A percentile compares a stretch with the other conserved stretches of the same genome.
phyloP scores from a whole-genome alignment of 2,888 invertebrate species.

The Apoderus coryli region DNA sequence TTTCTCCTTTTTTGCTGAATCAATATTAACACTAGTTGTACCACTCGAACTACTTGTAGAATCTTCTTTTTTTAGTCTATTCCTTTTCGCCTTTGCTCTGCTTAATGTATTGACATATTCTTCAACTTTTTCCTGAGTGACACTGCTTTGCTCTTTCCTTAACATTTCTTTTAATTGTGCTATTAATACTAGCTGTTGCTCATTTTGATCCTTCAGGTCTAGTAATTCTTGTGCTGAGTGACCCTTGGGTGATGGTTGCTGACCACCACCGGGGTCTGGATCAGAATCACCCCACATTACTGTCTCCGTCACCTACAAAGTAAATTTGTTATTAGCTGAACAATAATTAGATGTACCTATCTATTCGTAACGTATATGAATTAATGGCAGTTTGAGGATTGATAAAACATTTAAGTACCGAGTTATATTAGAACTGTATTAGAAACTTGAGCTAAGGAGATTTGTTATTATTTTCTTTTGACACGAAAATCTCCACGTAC shows the following conservation, averaged over 20 bases:
- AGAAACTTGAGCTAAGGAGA: too few species aligned
- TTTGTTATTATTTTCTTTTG: conserved; percentile 8
- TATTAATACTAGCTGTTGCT: conserved; percentile 31
- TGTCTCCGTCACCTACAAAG: conserved; percentile 11
- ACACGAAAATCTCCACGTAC: conserved; percentile 12
- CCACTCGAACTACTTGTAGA: conserved; percentile 14
- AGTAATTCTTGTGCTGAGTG: conserved; percentile 21
- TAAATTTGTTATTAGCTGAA: background rate
- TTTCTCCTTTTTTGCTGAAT: conserved; percentile 35
- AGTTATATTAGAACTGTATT: too few species aligned
- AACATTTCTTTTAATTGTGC: conserved; percentile 33
- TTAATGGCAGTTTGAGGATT: too few species aligned
- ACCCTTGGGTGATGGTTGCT: conserved; percentile 13
- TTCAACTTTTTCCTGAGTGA: conserved; percentile 32
- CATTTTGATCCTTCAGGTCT: conserved; percentile 30
- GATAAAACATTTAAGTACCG: too few species aligned
- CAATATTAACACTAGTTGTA: conserved; percentile 24
- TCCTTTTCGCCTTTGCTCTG: conserved; percentile 28
- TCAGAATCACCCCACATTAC: conserved; percentile 30
- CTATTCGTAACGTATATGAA: too few species aligned
- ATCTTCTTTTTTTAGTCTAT: conserved; percentile 23
- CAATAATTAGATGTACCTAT: conserved; percentile 2
- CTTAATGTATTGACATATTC: conserved; percentile 32
- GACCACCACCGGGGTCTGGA: conserved; percentile 23
- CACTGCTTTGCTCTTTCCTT: conserved; percentile 30